Evolutionary conservation across 2,888 invertebrate genomes (phyloP).

Genomic region (Ophioninae sp.): DNA sequence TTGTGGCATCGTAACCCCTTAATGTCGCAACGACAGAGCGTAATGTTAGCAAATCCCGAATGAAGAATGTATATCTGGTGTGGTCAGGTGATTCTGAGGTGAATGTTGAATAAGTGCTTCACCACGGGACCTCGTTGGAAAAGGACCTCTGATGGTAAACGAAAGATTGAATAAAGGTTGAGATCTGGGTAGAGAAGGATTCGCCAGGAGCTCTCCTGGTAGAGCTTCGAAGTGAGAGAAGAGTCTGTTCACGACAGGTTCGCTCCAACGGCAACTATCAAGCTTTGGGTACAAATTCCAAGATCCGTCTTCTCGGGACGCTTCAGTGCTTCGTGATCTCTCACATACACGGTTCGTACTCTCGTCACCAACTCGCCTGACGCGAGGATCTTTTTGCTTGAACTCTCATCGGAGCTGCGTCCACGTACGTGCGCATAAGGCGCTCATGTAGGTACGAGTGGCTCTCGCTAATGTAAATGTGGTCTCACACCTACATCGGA

Average conservation of each 20-base stretch:
- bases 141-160: background rate
- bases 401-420: background rate
- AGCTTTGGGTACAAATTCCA: slow-evolving; percentile 26
- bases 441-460: background rate
- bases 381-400: background rate
- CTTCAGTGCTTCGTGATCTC: background rate
- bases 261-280: slow-evolving; percentile 25
- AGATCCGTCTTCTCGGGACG: slow-evolving; percentile 26
- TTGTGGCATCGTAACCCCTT: background rate
- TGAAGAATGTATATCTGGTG: slow-evolving; percentile 2
- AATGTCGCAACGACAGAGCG: background rate
- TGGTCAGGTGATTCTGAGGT: slow-evolving; percentile 35
- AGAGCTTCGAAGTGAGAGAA: slow-evolving; percentile 30
- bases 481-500: slow-evolving; percentile 38
- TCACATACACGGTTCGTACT: slow-evolving; percentile 30
- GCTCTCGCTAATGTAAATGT: slow-evolving; percentile 29
- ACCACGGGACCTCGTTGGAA: background rate
- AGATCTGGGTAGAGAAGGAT: slow-evolving; percentile 17
- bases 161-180: slow-evolving; percentile 26
- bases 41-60: background rate
- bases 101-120: slow-evolving; percentile 20
- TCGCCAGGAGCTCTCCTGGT: slow-evolving; percentile 13
- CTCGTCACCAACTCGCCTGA: background rate
- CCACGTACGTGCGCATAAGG: background rate
- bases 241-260: slow-evolving; percentile 47